Evolutionary conservation across 2,888 invertebrate genomes (phyloP).

Genomic region (Pseudococcus viburni): DNA sequence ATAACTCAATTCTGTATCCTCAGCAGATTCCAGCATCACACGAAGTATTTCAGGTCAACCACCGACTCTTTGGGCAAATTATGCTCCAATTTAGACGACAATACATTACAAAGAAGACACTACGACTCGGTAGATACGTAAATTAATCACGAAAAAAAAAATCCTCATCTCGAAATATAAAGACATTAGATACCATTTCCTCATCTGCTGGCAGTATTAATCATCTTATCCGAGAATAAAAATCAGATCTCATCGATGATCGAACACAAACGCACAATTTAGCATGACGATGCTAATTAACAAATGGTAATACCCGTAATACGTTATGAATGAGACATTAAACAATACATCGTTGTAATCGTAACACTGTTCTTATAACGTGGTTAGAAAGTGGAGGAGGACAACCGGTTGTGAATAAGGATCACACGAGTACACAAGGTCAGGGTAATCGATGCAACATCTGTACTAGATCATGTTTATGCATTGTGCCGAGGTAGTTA

Average conservation of each 20-base stretch:
- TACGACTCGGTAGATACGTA: background rate
- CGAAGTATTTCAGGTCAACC: background rate
- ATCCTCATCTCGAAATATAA: background rate
- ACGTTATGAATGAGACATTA: slow-evolving; percentile 44
- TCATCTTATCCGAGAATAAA: background rate
- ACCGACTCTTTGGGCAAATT: background rate
- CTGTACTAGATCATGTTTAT: slow-evolving; percentile 1
- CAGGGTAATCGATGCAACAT: slow-evolving; percentile 43
- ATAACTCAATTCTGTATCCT: too few relatives aligned
- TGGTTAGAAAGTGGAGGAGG: slow-evolving; percentile 56
- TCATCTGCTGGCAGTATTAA: background rate
- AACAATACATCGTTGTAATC: background rate
- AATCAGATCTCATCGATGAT: slow-evolving; percentile 9
- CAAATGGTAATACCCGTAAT: background rate
- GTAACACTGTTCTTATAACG: background rate
- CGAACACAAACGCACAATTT: slow-evolving; percentile 19
- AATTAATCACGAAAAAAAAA: background rate
- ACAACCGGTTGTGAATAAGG: slow-evolving; percentile 51
- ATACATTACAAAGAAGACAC: background rate
- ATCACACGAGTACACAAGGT: slow-evolving; percentile 44
- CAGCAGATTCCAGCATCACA: too few relatives aligned
- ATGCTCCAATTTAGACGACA: background rate
- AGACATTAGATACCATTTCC: background rate
- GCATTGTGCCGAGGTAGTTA: background rate
- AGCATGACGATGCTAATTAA: slow-evolving; percentile 47